Base-by-base conservation (phyloP, 2,797 vertebrate species). In the Pelochelys cantorii region DNA sequence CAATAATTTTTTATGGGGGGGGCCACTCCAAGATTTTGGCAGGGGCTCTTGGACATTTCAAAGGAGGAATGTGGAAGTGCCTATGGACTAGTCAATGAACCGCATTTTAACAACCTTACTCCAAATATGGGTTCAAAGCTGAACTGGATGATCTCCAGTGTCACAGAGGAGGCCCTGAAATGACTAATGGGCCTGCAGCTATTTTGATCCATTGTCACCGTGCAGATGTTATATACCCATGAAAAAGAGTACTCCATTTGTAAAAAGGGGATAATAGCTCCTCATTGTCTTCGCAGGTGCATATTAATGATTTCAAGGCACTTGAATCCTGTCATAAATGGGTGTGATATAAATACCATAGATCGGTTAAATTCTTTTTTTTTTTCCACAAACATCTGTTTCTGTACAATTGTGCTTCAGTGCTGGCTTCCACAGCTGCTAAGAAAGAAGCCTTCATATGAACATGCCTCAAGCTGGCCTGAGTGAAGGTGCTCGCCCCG, bases 391-490 rank as follows among this genome's bases (percentile, higher is more conserved):
- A n/a, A 17, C 31, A n/a, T 68, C n/a, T 34, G 18, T 20, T 71
- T 71, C 18, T 71, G n/a, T 71, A 71, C 15, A n/a, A 71, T 20
- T 71, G 34, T 71, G 68, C 34, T 22, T 34, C 34, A 5, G 9
- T 71, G 68, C 22, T 37, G 68, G 68, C 22, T 71, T 71, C 68
- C n/a, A n/a, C 20, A 71, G n/a, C 65, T 71, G 17, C 31, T 71
- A 22, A n/a, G 9, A 14, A 34, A 68, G 62, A 31, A 71, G 15
- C 9, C n/a, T 71, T 71, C 18, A 20, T 34, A 92, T 4, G 62
- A 11, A 42, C 6, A 10, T 56, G 1, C 85, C 22, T 91, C 0
- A 0, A 29, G 18, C 18, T 90, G 14, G 74, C 23, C 60, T 0
- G 1, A 74, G 9, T 77, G 27, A 11, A 34, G 34, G 68, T 34